phyloP scores from a whole-genome alignment of 1,140 invertebrate species.

The Eurytemora carolleeae region DNA sequence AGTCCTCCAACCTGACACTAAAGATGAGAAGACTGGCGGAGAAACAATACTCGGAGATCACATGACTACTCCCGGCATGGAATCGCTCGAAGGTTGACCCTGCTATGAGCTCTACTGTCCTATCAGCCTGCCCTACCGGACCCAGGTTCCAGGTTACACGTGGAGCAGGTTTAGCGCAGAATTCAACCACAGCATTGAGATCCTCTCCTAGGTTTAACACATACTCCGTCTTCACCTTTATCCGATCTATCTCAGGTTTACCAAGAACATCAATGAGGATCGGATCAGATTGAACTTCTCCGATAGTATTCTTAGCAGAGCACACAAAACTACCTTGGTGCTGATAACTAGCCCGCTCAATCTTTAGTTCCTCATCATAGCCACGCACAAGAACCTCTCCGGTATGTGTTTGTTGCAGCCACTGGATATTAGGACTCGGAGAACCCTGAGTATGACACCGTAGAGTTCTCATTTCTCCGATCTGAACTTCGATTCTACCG shows the following conservation, averaged over 20 bases:
- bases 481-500: conserved; percentile 46
- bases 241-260: conserved; percentile 39
- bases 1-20: conserved; percentile 31
- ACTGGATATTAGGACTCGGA: conserved; percentile 57
- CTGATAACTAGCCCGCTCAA: conserved; percentile 59
- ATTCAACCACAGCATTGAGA: conserved; percentile 39
- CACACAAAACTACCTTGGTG: conserved; percentile 68
- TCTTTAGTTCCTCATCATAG: conserved; percentile 40
- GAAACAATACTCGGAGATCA: conserved; percentile 17
- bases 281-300: conserved; percentile 43
- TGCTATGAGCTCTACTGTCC: conserved; percentile 24
- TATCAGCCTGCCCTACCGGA: conserved; percentile 23
- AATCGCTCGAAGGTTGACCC: conserved; percentile 31
- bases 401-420: conserved; percentile 35
- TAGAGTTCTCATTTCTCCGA: conserved; percentile 52
- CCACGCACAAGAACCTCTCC: conserved; percentile 37
- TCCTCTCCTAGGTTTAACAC: conserved; percentile 37
- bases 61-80: conserved; percentile 38
- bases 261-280: conserved; percentile 48
- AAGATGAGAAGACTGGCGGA: conserved; percentile 43
- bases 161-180: conserved; percentile 64
- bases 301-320: conserved; percentile 56
- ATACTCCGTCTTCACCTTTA: conserved; percentile 30
- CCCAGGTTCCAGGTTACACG: conserved; percentile 64
- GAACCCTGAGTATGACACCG: conserved; percentile 64